Evolutionary conservation across 2,113 vertebrate species (phyloP), one percentile per base, ranked within the genome.

Genomic region (Pardalotus punctatus): DNA sequence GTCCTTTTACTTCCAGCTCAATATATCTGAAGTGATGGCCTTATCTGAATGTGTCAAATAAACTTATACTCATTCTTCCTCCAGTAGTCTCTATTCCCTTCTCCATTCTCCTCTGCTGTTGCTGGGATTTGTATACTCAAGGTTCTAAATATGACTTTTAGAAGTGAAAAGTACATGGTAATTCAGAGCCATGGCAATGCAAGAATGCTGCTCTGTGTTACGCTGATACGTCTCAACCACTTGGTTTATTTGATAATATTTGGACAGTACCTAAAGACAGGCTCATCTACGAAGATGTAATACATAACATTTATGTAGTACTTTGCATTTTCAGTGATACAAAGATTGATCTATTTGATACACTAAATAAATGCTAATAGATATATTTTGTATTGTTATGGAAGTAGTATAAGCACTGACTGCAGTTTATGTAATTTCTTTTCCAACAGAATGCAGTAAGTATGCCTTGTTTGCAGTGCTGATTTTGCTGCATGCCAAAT

Each of bases 361-460:
- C 4, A 1, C 35, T 54, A 43, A 85, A 53, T 69, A 82, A 76
- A 91, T 90, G 74, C 27, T 93, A 76, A 73, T 45, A 72, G 62
- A 42, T 65, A 1, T 50, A 29, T 81, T 91, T 6, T 82, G 14
- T 85, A 12, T 76, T 82, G 33, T 67, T 91, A 4, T 42, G 67
- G 54, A 88, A 93, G 61, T 61, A 54, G 22, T 67, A 62, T 42
- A 81, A 96, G 66, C 95, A 97, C 95, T 98, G 97, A 98, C 92
- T 92, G 91, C 91, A 85, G 65, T 97, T 97, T 96, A 65, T 98
- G 82, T 94, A 64, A 98, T 99, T 97, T 98, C 97, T 97, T 98
- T 97, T 97, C 96, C 98, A 93, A 98, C 99, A 99, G 99, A 98
- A 98, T 97, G 98, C 98, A 98, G 99, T 99, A 99, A 99, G 99